Percentiles rank a stretch among this genome's conserved stretches.
These are phyloP conservation scores for Keiferia lycopersicella DNA, from an alignment of 2,888 invertebrate genomes.

Conservation along the genomic window DNA sequence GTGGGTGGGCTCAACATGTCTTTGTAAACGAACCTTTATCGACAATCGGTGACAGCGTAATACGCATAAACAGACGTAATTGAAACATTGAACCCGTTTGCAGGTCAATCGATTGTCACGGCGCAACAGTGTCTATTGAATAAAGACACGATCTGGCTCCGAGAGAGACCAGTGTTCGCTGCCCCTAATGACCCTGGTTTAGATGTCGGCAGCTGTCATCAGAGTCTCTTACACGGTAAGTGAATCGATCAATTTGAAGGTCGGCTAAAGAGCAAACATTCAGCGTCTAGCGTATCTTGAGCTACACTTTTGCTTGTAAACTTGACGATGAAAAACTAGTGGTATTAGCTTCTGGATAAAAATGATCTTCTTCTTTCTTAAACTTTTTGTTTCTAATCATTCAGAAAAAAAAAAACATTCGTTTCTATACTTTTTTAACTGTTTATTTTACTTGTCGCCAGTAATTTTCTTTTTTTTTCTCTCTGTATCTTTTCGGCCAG, in stretches of 20 bases:
- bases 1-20: slow-evolving; percentile 14
- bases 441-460: background rate
- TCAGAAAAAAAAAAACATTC: too few species aligned
- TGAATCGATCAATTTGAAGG: slow-evolving; percentile 31
- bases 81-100: slow-evolving; percentile 64
- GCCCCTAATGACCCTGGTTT: slow-evolving; percentile 62
- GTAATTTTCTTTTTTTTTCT: background rate
- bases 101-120: slow-evolving; percentile 77
- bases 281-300: too few species aligned
- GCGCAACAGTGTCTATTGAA: slow-evolving; percentile 77
- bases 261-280: background rate
- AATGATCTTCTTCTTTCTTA: too few species aligned
- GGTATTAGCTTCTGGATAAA: background rate
- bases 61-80: slow-evolving; percentile 43
- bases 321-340: too few species aligned
- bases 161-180: slow-evolving; percentile 71
- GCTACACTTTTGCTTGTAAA: too few species aligned
- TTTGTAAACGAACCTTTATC: slow-evolving; percentile 30
- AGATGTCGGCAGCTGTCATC: slow-evolving; percentile 72
- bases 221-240: slow-evolving; percentile 73
- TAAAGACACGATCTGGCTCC: slow-evolving; percentile 77
- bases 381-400: too few species aligned
- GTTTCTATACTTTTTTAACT: background rate
- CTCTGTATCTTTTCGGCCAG: slow-evolving; percentile 23
- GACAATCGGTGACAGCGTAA: slow-evolving; percentile 24